Base-by-base conservation (phyloP, 2,797 vertebrate genomes). In the Bryconaethiops microstoma region DNA sequence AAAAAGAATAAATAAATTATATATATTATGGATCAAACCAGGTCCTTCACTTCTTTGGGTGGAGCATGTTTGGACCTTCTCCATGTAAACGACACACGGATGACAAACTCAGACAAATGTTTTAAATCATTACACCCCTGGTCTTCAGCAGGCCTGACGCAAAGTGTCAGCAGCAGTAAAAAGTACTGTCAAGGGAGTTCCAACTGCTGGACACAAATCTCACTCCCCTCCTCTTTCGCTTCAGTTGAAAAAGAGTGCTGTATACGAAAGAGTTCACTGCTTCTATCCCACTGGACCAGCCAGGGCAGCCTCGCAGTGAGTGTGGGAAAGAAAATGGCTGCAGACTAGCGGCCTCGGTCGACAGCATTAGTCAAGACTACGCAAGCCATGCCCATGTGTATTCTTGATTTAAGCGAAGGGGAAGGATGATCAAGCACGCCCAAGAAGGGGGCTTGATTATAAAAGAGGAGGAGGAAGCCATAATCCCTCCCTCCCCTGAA, bases 311-410 rank as follows among this genome's bases (percentile, higher is more conserved):
- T 79, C 39, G 64, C 21, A 65, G 65, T 63, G 64, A 87, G 83
- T 89, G 85, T 89, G 87, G 88, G 87, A 88, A 87, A 87, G 78
- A 81, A 69, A 85, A 78, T 55, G 42, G 77, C 68, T 29, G 54
- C 55, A 25, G 81, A 62, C 55, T 86, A 74, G 74, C 69, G 55
- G 78, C 4, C 70, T 50, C 57, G 84, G 81, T 50, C 57, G 48
- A 60, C 63, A 63, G 73, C 63, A 80, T 76, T 85, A 82, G 48
- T 40, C 40, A 77, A 74, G 13, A 25, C 23, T 62, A 76, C 75
- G 73, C 77, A 78, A 78, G 63, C 45, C 12, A 48, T 74, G 77
- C 85, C 82, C 81, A 79, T 75, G 82, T 79, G 77, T 82, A 83
- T 87, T 87, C 54, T 50, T 21, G 62, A 65, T 72, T 59, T 40